Evolutionary conservation across 53 echinoderm and acorn worm genomes (phyloP), one percentile per base, ranked within the genome.

Genomic region (Mesocentrotus franciscanus): DNA sequence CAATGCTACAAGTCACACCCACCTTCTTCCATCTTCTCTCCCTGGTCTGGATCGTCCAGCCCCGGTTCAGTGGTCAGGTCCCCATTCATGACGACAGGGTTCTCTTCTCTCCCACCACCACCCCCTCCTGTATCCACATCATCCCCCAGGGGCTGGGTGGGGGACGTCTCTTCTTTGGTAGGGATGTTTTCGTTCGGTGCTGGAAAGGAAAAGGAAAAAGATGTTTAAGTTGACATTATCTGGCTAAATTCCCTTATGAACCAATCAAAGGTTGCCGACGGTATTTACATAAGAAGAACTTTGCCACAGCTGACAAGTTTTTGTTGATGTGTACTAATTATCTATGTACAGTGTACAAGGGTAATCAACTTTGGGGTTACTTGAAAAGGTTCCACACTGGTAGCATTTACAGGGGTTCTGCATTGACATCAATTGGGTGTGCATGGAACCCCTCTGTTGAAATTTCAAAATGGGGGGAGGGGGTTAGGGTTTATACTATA

Each of bases 21-120:
- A 98, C 97, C 98, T 97, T 98, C 97, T 78, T 97, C 98, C 32
- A 97, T 91, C 55, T 85, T 95, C 20, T 98, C 97, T 72, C 97
- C 98, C 79, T 93, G 96, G 20, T 96, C 96, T 85, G 92, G 96
- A 16, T 96, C 92, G 85, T 96, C 96, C 55, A 85, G 64, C 89
- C 93, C 96, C 8, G 90, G 94, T 39, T 97, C 97, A 71, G 91
- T 96, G 29, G 97, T 95, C 78, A 98, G 92, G 89, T 97, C 98
- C 33, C 98, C 98, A 78, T 98, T 98, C 81, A 98, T 85, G 57
- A 97, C 96, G 39, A 96, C 95, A n/a, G 96, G 96, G 89, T 96
- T 95, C 34, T 92, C 97, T 92, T 96, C 98, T 27, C 93, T 61
- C 39, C 93, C 94, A 81, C 94, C 94, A 81, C 94, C 98, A 20